Percentiles rank a stretch among this genome's conserved stretches.
These are phyloP conservation scores for Pelagia noctiluca DNA, from an alignment of 30 jellyfish, hydroid and myxozoan genomes.

Conservation along the genomic window DNA sequence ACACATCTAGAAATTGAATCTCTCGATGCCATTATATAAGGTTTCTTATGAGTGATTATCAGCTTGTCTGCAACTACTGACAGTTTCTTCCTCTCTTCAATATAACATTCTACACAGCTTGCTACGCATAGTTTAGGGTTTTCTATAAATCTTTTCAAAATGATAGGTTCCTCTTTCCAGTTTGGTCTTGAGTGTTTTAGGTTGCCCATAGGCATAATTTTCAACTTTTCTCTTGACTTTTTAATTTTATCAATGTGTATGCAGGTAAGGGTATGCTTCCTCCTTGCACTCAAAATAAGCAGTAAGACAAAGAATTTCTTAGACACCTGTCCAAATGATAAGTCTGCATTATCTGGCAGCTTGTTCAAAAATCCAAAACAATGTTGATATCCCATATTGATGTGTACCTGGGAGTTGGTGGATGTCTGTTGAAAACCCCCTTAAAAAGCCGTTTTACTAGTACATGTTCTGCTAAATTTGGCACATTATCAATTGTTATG, in stretches of 20 bases:
- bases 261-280: slow-evolving; percentile 18
- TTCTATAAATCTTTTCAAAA: slow-evolving; percentile 11
- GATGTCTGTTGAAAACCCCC: slow-evolving; percentile 46
- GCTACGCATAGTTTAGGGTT: slow-evolving; percentile 32
- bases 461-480: slow-evolving; percentile 42
- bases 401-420: slow-evolving; percentile 32
- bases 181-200: slow-evolving; percentile 30
- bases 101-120: slow-evolving; percentile 36
- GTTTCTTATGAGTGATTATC: slow-evolving; percentile 34
- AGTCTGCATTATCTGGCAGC: slow-evolving; percentile 12
- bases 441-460: slow-evolving; percentile 18
- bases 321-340: slow-evolving; percentile 16
- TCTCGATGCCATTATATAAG: slow-evolving; percentile 23
- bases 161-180: slow-evolving; percentile 13
- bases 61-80: slow-evolving; percentile 24
- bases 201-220: slow-evolving; percentile 8
- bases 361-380: slow-evolving; percentile 17
- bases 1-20: slow-evolving; percentile 52
- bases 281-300: slow-evolving; percentile 27
- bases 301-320: slow-evolving; percentile 18
- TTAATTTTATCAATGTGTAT: slow-evolving; percentile 12
- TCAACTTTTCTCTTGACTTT: not conserved
- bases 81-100: slow-evolving; percentile 21
- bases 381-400: slow-evolving; percentile 52
- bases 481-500: slow-evolving; percentile 21